Evolutionary conservation across 2,888 invertebrate species (phyloP), one percentile per base, ranked within the genome.

Genomic region (Troides aeacus): DNA sequence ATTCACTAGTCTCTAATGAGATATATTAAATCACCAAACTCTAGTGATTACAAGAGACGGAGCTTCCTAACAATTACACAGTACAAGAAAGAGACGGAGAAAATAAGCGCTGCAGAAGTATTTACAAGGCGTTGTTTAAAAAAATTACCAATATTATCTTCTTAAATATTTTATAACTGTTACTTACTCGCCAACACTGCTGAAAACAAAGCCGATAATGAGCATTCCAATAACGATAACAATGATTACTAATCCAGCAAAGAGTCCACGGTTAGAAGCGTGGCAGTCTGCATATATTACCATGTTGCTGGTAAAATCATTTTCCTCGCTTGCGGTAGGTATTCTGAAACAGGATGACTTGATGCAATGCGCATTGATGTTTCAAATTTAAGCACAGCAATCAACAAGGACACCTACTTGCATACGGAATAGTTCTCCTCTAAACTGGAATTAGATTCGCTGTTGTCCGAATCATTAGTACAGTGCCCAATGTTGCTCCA

Each of bases 271-370:
- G 87, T 96, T 96, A 68, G 96, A 95, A 1, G 96, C 95, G 79
- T 96, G 95, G 81, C 96, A 97, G 86, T 97, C 96, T 1, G 95
- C 95, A 78, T 95, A 93, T 73, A 95, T 94, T 61, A 95, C 93
- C 53, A 95, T 86, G 78, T 94, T 94, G 75, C 93, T 93, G 6
- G 89, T 93, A 77, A 85, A 93, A 67, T 92, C 89, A 66, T 92
- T 93, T 7, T 93, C 92, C 75, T 91, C 93, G 66, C 83, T 88
- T 7, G 89, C 89, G 64, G 88, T 87, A 12, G 92, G 90, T 46
- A 91, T 85, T 74, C 93, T 93, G 74, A 62, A 72, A 73, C 30
- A 69, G 64, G 61, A 61, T 36, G n/a, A n/a, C 53, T 53, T 53
- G 53, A 18, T n/a, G n/a, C 53, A 53, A 53, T n/a, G 53, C n/a